A percentile compares a stretch with the other conserved stretches of the same genome.
Evolutionary conservation across 2,113 vertebrate species (phyloP).

Genomic region (Alosa alosa): DNA sequence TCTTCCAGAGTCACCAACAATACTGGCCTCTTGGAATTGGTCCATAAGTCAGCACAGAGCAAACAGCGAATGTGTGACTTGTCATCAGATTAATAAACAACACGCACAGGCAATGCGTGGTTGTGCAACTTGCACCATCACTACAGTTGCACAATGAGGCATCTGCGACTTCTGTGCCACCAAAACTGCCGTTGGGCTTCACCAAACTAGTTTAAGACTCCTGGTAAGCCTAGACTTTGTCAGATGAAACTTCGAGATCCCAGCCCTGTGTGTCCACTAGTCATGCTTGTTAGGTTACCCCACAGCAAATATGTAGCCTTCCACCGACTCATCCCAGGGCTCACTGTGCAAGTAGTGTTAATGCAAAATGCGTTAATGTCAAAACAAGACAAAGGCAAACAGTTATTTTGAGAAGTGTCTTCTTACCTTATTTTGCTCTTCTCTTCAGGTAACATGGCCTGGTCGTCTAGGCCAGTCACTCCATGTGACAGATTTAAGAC

Average conservation of each 20-base stretch:
- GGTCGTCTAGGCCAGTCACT: conserved; percentile 59
- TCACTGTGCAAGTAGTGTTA: background rate
- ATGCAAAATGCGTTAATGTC: no score
- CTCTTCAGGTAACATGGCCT: conserved; percentile 70
- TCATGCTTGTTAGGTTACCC: background rate
- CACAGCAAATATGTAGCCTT: background rate
- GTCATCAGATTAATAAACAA: background rate
- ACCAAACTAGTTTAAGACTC: background rate
- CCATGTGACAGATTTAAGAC: conserved; percentile 50
- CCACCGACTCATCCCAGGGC: background rate
- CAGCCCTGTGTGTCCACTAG: background rate
- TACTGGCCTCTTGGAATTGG: no score
- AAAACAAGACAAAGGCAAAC: no score
- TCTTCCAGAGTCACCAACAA: no score
- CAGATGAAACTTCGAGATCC: background rate
- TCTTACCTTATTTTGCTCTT: conserved; percentile 69
- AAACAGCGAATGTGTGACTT: no score
- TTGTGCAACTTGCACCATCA: background rate
- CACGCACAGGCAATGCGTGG: background rate
- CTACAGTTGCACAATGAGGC: background rate
- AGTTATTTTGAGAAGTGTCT: background rate
- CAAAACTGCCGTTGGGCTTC: background rate
- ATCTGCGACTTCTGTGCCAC: background rate
- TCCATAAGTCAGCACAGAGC: no score
- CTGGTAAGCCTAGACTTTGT: background rate